Base-by-base conservation (phyloP, 23 tunicate genomes). In the Ciona savignyi region DNA sequence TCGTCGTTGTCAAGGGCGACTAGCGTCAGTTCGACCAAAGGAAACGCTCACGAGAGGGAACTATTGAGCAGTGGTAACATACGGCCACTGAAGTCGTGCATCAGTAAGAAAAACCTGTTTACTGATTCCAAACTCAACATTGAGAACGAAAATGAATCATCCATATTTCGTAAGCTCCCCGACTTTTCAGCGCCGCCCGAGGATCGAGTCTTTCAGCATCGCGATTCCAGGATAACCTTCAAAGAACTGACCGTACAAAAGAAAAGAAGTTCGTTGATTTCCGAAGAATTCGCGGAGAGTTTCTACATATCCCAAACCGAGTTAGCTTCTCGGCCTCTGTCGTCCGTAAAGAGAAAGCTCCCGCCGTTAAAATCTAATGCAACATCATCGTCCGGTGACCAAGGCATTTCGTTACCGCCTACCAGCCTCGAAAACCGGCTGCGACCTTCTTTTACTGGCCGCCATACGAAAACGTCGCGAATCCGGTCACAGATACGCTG, bases 361-460 rank as follows among this genome's bases (percentile, higher is more conserved):
- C 75, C 87, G 32, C 80, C 80, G 29, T 27, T 74, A 1, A 42
- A 15, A 42, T 9, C 74, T 63, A 3, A 33, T 74, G 23, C 29
- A 67, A 61, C 25, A 63, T 22, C 68, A 72, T 49, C 65, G 60
- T 1, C 25, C 79, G 15, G 84, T 78, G n/a, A 34, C 15, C 56
- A 42, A 42, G 11, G 56, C 11, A 80, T 91, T 56, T 83, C 97
- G 1, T 81, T 91, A 31, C 91, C 97, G 4, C 30, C 83, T 6
- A 77, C 77, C 34, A 84, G 91, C 51, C 25, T 80, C 25, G 80
- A 71, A 21, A 68, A 62, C 35, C 84, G 71, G 22, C 27, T 69
- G 34, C 84, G 77, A 69, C 97, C 97, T 20, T 74, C 60, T 79
- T 84, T 51, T 85, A 91, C 34, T 91, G 97, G 91, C 77, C 93